A percentile compares a stretch with the other conserved stretches of the same genome.
Conservation (phyloP, 92 coral and sea anemone species). For the Palythoa grandiflora region DNA sequence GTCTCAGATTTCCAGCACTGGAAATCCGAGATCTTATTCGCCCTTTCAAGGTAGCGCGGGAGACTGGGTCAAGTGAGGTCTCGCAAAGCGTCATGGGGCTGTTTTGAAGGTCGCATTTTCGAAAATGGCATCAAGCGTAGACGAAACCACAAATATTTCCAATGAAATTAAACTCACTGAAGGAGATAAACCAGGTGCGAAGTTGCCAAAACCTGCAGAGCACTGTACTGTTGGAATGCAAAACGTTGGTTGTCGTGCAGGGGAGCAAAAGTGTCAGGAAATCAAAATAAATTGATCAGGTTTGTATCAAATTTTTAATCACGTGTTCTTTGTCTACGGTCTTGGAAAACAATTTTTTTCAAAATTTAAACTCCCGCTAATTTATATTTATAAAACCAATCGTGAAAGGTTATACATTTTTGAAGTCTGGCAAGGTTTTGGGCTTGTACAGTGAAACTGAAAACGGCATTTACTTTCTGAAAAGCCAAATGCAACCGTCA, state of each 20-base stretch:
- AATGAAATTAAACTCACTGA: neutral
- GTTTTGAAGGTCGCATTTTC: constrained; percentile 12
- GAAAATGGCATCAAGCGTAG: constrained; percentile 23
- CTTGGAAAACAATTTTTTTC: too few species aligned
- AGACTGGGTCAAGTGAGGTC: too few species aligned
- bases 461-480: neutral
- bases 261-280: constrained; percentile 49
- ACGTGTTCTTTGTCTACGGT: too few species aligned
- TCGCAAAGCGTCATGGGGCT: constrained; percentile 28
- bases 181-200: constrained; percentile 9
- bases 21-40: too few species aligned
- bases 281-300: constrained; percentile 48
- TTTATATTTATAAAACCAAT: too few species aligned
- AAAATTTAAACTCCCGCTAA: too few species aligned
- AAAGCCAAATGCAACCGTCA: constrained; percentile 7
- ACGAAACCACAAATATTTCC: neutral
- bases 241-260: constrained; percentile 55
- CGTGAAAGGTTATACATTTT: constrained; percentile 5
- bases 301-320: too few species aligned
- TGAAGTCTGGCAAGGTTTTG: neutral
- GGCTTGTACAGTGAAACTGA: neutral
- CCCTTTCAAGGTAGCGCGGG: too few species aligned
- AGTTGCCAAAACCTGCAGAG: constrained; percentile 46
- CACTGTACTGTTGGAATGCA: constrained; percentile 41
- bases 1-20: too few species aligned